A percentile compares a stretch with the other conserved stretches of the same genome.
Evolutionary conservation across 2,888 invertebrate genomes (phyloP).

Genomic region (Neoitamus cyanurus): DNA sequence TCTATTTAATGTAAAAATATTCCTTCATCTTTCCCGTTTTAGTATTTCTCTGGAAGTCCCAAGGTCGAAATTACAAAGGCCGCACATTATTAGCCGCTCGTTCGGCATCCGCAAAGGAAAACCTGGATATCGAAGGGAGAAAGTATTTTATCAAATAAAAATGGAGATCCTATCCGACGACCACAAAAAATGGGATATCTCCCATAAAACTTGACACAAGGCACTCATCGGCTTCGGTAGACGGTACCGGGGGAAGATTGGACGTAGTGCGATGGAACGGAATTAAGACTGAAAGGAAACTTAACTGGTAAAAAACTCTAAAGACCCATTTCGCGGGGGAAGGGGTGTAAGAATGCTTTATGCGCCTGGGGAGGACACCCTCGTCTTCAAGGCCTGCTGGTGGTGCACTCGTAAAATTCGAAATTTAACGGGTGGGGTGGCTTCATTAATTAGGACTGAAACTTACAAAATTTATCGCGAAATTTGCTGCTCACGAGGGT

Average conservation of each 20-base stretch:
- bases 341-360: conserved; percentile 10
- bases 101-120: background rate
- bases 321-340: background rate
- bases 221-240: background rate
- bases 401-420: background rate
- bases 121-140: background rate
- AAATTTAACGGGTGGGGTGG: background rate
- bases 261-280: background rate
- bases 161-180: background rate
- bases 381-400: background rate
- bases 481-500: background rate
- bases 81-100: background rate
- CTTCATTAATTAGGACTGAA: conserved; percentile 21
- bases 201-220: conserved; percentile 3
- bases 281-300: background rate
- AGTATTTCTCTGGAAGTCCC: background rate
- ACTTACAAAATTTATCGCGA: conserved; percentile 14
- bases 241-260: background rate
- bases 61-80: background rate
- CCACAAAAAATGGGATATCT: background rate
- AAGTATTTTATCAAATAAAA: conserved; percentile 1
- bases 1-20: background rate
- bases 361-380: background rate
- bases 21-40: background rate
- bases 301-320: background rate